phyloP scores from a whole-genome alignment of 2,797 vertebrate species.

The Gadopsis bispinosus region DNA sequence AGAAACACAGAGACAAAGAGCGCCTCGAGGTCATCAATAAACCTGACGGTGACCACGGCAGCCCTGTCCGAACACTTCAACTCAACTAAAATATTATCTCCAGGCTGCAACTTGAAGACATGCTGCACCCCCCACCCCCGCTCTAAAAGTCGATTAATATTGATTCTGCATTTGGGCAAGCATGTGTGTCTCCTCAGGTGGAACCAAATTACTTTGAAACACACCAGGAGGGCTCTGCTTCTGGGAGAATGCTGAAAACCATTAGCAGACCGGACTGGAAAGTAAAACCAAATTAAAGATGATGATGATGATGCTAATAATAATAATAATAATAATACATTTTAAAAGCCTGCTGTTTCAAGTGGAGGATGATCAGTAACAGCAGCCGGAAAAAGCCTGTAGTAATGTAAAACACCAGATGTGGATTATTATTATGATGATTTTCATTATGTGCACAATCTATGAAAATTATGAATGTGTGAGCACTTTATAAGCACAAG shows the following conservation, averaged over 20 bases:
- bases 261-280: slow-evolving; percentile 67
- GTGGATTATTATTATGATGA: too few relatives aligned
- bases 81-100: slow-evolving; percentile 78
- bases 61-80: slow-evolving; percentile 61
- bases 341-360: slow-evolving; percentile 47
- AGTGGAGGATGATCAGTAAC: slow-evolving; percentile 41
- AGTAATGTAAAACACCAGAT: slow-evolving; percentile 51
- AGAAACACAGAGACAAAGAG: slow-evolving; percentile 57
- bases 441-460: neutral
- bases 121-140: slow-evolving; percentile 25
- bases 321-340: too few relatives aligned
- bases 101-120: slow-evolving; percentile 70
- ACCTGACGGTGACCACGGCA: slow-evolving; percentile 54
- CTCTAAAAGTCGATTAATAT: slow-evolving; percentile 79
- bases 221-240: slow-evolving; percentile 57
- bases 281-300: slow-evolving; percentile 74
- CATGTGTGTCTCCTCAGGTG: slow-evolving; percentile 77
- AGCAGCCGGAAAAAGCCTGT: slow-evolving; percentile 27
- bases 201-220: slow-evolving; percentile 80
- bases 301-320: too few relatives aligned
- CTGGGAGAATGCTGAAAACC: slow-evolving; percentile 61
- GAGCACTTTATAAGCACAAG: slow-evolving; percentile 18
- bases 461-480: slow-evolving; percentile 29
- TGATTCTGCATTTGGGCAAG: slow-evolving; percentile 80
- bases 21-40: slow-evolving; percentile 73